Conservation (phyloP, 2,797 vertebrate species). For the Melanotaenia boesemani region DNA sequence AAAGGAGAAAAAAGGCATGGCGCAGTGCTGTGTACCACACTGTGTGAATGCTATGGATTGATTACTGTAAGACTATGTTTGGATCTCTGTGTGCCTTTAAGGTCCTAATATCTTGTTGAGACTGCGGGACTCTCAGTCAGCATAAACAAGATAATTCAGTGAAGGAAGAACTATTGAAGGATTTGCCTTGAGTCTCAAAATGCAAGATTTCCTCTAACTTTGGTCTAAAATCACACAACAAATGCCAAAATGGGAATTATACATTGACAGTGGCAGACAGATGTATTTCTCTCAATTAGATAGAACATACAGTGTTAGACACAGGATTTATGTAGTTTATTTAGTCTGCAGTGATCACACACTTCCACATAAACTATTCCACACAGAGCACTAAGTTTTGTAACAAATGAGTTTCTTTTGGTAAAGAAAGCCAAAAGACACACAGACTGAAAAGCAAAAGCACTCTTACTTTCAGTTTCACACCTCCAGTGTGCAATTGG, state of each 20-base stretch:
- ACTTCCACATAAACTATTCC: background rate
- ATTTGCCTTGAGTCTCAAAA: background rate
- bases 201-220: background rate
- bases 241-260: background rate
- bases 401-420: background rate
- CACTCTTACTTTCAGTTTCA: background rate
- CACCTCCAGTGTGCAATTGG: background rate
- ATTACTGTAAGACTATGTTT: too few relatives aligned
- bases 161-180: background rate
- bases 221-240: background rate
- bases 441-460: background rate
- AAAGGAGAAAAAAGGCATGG: background rate
- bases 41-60: too few relatives aligned
- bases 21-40: background rate
- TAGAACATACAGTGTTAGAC: background rate
- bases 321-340: background rate
- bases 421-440: background rate
- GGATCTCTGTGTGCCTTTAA: too few relatives aligned
- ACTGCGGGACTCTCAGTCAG: background rate
- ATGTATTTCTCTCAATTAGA: background rate
- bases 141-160: background rate
- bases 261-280: background rate
- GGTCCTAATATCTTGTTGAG: background rate
- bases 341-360: background rate
- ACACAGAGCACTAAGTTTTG: background rate